Evolutionary conservation across 2,797 vertebrate genomes (phyloP).

Genomic region (Chaenodraco wilsoni): DNA sequence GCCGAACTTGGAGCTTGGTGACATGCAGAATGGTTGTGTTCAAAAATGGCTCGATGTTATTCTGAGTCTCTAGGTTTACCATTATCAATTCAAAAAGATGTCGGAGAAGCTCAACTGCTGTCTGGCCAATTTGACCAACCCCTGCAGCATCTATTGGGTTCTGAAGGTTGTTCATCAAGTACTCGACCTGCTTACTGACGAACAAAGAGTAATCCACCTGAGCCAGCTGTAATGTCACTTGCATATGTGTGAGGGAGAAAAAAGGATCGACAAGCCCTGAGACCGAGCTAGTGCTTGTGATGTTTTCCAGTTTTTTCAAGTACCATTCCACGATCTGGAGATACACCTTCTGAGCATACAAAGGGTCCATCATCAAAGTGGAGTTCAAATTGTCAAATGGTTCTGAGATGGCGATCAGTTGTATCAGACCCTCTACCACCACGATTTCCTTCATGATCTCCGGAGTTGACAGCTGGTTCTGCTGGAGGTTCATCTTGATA

Average conservation of each 20-base stretch:
- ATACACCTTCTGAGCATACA: slow-evolving; percentile 54
- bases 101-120: slow-evolving; percentile 57
- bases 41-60: neutral
- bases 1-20: slow-evolving; percentile 60
- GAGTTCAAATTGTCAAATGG: slow-evolving; percentile 58
- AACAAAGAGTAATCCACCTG: slow-evolving; percentile 63
- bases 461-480: slow-evolving; percentile 59
- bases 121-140: slow-evolving; percentile 65
- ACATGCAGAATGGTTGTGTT: slow-evolving; percentile 60
- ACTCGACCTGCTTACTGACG: slow-evolving; percentile 55
- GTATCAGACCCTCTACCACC: slow-evolving; percentile 73
- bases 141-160: slow-evolving; percentile 70
- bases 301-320: slow-evolving; percentile 74
- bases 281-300: slow-evolving; percentile 66
- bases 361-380: slow-evolving; percentile 48
- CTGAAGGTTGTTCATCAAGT: slow-evolving; percentile 57
- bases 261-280: slow-evolving; percentile 67
- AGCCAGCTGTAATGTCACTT: slow-evolving; percentile 62
- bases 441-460: slow-evolving; percentile 76
- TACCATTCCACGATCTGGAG: slow-evolving; percentile 79
- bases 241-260: slow-evolving; percentile 69
- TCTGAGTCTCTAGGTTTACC: slow-evolving; percentile 54
- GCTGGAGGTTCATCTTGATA: slow-evolving; percentile 72
- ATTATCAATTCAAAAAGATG: slow-evolving; percentile 53
- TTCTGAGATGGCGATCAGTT: slow-evolving; percentile 48